Evolutionary conservation across 2,113 vertebrate species (phyloP).

Genomic region (Columba livia): DNA sequence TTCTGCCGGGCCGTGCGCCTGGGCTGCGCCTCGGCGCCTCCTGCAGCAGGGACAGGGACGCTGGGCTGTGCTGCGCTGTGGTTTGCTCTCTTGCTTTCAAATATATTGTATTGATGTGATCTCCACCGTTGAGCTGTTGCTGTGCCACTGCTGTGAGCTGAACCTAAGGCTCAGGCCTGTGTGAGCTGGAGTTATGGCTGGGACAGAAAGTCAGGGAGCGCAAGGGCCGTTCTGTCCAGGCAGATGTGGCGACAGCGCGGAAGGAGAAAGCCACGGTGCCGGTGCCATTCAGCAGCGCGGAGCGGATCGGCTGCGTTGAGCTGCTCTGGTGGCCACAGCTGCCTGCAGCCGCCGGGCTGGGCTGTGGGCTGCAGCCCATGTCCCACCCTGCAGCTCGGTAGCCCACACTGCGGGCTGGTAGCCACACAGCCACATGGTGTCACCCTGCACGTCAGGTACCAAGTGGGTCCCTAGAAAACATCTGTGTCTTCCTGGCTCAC

Average conservation of each 20-base stretch:
- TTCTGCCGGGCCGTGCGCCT: fast-evolving
- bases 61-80: neutral
- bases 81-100: neutral
- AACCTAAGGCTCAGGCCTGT: neutral
- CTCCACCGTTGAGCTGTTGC: neutral
- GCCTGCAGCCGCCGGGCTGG: too few species aligned
- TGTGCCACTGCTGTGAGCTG: neutral
- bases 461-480: neutral
- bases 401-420: neutral
- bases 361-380: neutral
- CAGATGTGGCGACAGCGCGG: neutral
- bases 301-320: neutral
- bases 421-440: neutral
- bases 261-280: neutral
- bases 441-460: fast-evolving
- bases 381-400: neutral
- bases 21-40: neutral
- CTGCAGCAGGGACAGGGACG: neutral
- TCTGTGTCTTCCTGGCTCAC: neutral
- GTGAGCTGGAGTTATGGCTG: neutral
- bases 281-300: neutral
- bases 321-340: too few species aligned
- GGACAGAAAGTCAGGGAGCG: neutral
- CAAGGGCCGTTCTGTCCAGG: neutral
- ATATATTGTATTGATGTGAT: neutral